These are phyloP conservation scores for Danio aesculapii DNA, from an alignment of 2,797 vertebrate species.

Conservation along the genomic window DNA sequence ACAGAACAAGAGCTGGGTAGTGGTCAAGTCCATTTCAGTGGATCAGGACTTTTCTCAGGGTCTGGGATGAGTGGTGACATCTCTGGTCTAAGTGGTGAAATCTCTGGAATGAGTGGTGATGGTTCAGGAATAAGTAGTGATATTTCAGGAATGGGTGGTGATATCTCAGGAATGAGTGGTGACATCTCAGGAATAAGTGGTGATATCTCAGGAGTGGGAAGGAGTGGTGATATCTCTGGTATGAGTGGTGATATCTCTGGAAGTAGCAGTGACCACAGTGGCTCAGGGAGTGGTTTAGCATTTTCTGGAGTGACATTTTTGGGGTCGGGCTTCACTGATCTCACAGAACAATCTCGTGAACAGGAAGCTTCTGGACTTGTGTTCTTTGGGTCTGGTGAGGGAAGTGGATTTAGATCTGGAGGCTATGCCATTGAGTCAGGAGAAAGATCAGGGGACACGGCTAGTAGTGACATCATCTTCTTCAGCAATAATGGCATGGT, in stretches of 20 bases:
- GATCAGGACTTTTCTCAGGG: conserved; percentile 57
- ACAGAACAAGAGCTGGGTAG: conserved; percentile 67
- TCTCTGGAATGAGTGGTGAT: too few relatives aligned
- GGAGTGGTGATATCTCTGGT: neutral
- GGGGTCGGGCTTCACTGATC: conserved; percentile 72
- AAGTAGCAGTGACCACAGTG: conserved; percentile 48
- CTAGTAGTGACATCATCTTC: conserved; percentile 76
- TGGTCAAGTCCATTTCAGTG: conserved; percentile 73
- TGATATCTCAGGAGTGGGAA: neutral
- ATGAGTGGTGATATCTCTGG: conserved; percentile 38
- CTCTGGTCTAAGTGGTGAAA: conserved; percentile 63
- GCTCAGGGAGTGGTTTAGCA: conserved; percentile 71
- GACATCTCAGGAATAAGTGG: conserved; percentile 8
- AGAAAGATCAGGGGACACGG: conserved; percentile 67
- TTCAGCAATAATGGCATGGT: conserved; percentile 77
- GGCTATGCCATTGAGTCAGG: conserved; percentile 75
- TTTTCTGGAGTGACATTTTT: conserved; percentile 77
- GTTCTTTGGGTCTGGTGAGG: conserved; percentile 80
- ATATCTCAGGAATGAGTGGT: conserved; percentile 30
- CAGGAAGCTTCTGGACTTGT: conserved; percentile 84
- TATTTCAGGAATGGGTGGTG: conserved; percentile 24
- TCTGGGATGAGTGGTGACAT: conserved; percentile 53
- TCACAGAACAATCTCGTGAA: conserved; percentile 72
- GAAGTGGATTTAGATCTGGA: conserved; percentile 77
- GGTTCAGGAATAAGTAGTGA: neutral